Conservation (phyloP, 2,797 vertebrate genomes). For the Nyctalus aviator region DNA sequence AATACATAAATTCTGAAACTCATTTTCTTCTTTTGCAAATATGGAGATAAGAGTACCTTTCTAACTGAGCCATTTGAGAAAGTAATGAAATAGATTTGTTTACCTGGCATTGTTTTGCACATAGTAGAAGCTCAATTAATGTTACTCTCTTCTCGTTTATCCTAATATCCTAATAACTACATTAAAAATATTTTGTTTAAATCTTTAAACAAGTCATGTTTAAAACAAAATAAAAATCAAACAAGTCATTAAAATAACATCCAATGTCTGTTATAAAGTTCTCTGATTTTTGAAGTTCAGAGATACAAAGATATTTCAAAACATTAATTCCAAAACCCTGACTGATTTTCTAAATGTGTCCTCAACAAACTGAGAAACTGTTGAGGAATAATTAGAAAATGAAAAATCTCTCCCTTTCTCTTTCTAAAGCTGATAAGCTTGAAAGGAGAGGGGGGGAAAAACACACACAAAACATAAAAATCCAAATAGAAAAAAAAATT, state of each 20-base stretch:
- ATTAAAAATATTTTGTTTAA: constrained; percentile 38
- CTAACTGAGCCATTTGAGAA: neutral
- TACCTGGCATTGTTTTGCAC: neutral
- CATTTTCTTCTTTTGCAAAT: constrained; percentile 12
- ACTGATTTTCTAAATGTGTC: constrained; percentile 36
- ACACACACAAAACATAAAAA: neutral
- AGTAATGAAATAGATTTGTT: constrained; percentile 26
- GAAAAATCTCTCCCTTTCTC: constrained; percentile 24
- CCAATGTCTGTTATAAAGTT: neutral
- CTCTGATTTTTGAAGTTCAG: constrained; percentile 4
- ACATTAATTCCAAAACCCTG: constrained; percentile 36
- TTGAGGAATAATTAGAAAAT: constrained; percentile 63
- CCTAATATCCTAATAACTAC: constrained; percentile 15
- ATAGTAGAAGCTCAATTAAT: neutral
- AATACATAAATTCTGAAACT: neutral
- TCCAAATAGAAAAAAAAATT: constrained; percentile 32
- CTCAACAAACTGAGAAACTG: constrained; percentile 68
- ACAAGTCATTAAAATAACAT: neutral
- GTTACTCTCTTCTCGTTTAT: neutral
- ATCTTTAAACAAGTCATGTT: constrained; percentile 39
- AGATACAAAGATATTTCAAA: constrained; percentile 63
- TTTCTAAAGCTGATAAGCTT: constrained; percentile 56
- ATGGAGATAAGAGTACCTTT: neutral
- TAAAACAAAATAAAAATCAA: constrained; percentile 29
- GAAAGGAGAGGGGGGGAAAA: neutral